These are phyloP conservation scores for Linnaemya vulpina DNA, from an alignment of 2,888 invertebrate species.

Conservation along the genomic window DNA sequence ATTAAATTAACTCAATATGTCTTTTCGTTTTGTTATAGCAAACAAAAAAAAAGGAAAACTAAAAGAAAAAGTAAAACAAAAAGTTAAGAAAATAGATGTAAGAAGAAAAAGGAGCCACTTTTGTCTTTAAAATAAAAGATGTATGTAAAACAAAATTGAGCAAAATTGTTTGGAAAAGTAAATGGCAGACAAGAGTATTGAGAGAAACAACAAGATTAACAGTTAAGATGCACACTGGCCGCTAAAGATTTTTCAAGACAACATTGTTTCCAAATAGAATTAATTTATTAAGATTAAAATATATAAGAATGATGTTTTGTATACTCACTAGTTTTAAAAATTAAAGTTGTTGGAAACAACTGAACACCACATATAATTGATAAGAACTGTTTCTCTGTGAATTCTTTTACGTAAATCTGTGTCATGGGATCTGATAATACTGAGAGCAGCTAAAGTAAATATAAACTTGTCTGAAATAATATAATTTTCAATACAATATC, in stretches of 20 bases:
- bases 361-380: too few relatives aligned
- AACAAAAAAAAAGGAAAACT: slow-evolving; percentile 14
- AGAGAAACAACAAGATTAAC: background rate
- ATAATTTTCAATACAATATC: too few relatives aligned
- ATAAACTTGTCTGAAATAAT: too few relatives aligned
- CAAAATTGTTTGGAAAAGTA: slow-evolving; percentile 57
- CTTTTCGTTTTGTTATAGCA: slow-evolving; percentile 46
- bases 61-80: background rate
- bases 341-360: too few relatives aligned
- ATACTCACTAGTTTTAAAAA: too few relatives aligned
- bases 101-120: background rate
- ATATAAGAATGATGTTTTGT: too few relatives aligned
- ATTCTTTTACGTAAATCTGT: too few relatives aligned
- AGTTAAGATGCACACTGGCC: background rate
- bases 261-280: slow-evolving; percentile 7
- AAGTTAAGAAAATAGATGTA: slow-evolving; percentile 24
- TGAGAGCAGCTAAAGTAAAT: too few relatives aligned
- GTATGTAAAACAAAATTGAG: slow-evolving; percentile 23
- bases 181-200: slow-evolving; percentile 5
- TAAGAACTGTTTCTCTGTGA: too few relatives aligned
- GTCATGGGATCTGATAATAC: too few relatives aligned
- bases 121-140: slow-evolving; percentile 10
- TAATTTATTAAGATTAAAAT: too few relatives aligned
- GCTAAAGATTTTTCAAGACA: background rate
- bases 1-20: slow-evolving; percentile 81